Conservation (phyloP, 2,797 vertebrate species). For the Pristis pectinata region DNA sequence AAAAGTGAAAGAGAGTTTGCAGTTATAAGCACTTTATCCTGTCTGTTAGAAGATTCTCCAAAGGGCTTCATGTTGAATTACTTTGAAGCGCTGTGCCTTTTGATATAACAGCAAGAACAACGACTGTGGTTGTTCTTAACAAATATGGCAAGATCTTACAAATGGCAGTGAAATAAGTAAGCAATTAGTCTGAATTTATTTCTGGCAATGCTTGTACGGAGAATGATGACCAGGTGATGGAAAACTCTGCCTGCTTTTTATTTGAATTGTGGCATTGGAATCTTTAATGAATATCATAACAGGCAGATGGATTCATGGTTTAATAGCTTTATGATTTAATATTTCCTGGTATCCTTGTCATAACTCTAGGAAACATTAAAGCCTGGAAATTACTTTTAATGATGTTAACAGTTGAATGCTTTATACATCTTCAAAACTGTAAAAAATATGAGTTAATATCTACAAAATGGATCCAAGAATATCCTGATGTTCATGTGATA, state of each 20-base stretch:
- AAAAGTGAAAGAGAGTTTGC: not conserved
- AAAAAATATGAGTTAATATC: not conserved
- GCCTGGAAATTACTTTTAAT: constrained; percentile 10
- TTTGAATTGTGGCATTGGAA: not conserved
- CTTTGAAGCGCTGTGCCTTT: not conserved
- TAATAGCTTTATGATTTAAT: constrained; percentile 16
- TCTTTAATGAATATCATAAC: not conserved
- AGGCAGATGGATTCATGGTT: not conserved
- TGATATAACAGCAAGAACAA: not conserved
- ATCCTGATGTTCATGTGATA: not conserved
- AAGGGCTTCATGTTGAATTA: not conserved
- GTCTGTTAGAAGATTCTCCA: no score
- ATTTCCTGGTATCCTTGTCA: not conserved
- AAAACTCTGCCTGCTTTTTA: not conserved
- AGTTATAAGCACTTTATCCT: not conserved
- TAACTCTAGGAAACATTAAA: not conserved
- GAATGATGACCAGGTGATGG: not conserved
- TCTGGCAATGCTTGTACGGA: not conserved
- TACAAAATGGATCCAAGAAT: not conserved
- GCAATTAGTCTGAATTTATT: constrained; percentile 3
- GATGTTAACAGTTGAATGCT: not conserved
- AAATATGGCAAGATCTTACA: not conserved
- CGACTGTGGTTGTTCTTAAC: not conserved
- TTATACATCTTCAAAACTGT: not conserved
- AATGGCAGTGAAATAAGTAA: not conserved